Conservation (phyloP, 2,888 invertebrate species). For the Cosmia trapezina region DNA sequence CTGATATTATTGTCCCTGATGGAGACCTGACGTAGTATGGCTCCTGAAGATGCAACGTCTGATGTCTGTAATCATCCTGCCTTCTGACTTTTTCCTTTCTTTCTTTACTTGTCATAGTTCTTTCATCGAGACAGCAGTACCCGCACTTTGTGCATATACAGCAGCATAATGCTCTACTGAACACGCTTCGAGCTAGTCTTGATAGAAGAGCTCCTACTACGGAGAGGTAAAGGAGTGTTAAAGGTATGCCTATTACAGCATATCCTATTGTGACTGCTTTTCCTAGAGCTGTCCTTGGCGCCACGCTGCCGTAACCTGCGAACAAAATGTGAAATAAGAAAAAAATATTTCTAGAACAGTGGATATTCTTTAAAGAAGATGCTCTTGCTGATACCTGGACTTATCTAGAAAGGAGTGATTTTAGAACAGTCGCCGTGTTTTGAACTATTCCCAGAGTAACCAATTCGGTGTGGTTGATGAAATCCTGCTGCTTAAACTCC, state of each 20-base stretch:
- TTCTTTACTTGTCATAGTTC: constrained; percentile 95
- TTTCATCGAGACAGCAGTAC: constrained; percentile 96
- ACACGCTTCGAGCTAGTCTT: constrained; percentile 94
- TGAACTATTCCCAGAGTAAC: not conserved
- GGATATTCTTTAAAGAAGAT: not conserved
- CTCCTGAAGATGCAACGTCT: constrained; percentile 92
- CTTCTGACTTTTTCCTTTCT: constrained; percentile 94
- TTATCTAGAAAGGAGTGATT: not conserved
- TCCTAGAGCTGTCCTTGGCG: constrained; percentile 97
- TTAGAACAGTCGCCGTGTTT: not conserved
- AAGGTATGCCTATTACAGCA: constrained; percentile 96
- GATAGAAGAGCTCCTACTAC: constrained; percentile 96
- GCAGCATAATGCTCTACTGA: constrained; percentile 95
- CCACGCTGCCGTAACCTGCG: constrained; percentile 97
- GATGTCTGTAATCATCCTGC: constrained; percentile 91
- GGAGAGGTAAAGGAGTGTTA: constrained; percentile 96
- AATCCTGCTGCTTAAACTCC: no score
- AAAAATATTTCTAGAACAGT: not conserved
- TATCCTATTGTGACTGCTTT: constrained; percentile 97
- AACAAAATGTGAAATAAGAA: constrained; percentile 58
- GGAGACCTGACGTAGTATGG: constrained; percentile 92
- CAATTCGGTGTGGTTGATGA: not conserved
- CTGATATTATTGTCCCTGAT: constrained; percentile 89
- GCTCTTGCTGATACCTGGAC: not conserved
- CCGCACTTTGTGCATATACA: constrained; percentile 97